Percentiles rank a stretch among this genome's conserved stretches.
Conservation (phyloP, 2,113 vertebrate species). For the Engystomops pustulosus region DNA sequence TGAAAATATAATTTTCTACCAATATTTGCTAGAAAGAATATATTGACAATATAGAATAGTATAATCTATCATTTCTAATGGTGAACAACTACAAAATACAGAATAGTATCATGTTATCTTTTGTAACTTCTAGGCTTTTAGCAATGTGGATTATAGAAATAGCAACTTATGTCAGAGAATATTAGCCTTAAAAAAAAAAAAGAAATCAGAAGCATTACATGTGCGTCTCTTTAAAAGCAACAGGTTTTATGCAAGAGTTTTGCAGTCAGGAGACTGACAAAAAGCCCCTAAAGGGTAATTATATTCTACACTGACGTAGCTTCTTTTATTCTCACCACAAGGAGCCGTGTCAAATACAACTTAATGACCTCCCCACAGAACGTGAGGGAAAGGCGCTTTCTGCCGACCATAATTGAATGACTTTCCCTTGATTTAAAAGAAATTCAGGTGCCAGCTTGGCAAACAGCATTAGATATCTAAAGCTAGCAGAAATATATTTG, state of each 20-base stretch:
- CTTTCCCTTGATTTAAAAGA: neutral
- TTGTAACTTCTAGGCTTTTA: neutral
- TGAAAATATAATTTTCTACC: too few relatives aligned
- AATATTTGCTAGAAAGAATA: too few relatives aligned
- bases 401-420: conserved; percentile 6
- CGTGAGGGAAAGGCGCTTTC: conserved; percentile 8
- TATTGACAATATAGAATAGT: too few relatives aligned
- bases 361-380: conserved; percentile 54
- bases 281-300: conserved; percentile 49
- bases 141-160: neutral
- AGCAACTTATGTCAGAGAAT: neutral
- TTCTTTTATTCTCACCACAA: conserved; percentile 37
- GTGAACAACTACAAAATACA: neutral
- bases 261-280: conserved; percentile 31
- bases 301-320: conserved; percentile 39
- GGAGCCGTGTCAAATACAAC: conserved; percentile 42
- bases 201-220: neutral
- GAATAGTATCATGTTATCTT: neutral
- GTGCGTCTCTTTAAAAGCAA: conserved; percentile 11
- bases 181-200: neutral
- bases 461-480: neutral
- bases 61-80: too few relatives aligned
- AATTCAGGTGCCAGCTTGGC: neutral
- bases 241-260: conserved; percentile 39
- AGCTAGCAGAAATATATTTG: neutral